Evolutionary conservation across 2,888 invertebrate genomes (phyloP).

Genomic region (Priapulus caudatus): DNA sequence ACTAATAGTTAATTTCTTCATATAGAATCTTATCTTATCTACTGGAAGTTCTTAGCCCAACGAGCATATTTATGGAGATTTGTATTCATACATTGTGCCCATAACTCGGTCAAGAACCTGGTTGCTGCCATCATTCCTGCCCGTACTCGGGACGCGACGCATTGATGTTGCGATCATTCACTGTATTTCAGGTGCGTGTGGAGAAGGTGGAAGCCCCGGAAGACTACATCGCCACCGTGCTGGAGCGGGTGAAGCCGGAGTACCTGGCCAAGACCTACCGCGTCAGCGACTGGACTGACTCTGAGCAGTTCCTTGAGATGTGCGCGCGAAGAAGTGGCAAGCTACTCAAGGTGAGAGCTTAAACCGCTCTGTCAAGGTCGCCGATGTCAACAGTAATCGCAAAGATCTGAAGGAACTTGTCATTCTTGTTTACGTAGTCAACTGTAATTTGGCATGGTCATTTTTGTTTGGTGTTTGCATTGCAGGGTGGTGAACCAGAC

Average conservation of each 20-base stretch:
- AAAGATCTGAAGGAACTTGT: too few species aligned
- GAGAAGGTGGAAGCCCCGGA: constrained; percentile 87
- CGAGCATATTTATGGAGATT: too few species aligned
- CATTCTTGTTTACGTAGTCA: neutral
- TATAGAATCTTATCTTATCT: too few species aligned
- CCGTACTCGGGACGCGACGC: too few species aligned
- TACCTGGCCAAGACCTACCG: constrained; percentile 84
- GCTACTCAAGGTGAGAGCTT: constrained; percentile 58
- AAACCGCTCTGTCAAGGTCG: neutral
- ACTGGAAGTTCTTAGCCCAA: too few species aligned
- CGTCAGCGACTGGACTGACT: constrained; percentile 62
- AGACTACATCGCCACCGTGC: constrained; percentile 75
- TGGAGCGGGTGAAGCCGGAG: constrained; percentile 73
- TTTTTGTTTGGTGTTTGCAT: too few species aligned
- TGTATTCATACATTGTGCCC: too few species aligned
- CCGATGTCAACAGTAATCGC: too few species aligned
- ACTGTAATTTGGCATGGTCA: too few species aligned
- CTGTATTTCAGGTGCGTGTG: constrained; percentile 73
- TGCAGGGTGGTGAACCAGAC: constrained; percentile 84
- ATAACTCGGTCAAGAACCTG: too few species aligned
- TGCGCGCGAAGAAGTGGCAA: constrained; percentile 74
- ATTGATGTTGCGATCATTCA: too few species aligned
- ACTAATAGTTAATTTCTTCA: constrained; percentile 6
- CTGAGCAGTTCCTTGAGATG: constrained; percentile 80
- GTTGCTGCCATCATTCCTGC: too few species aligned